These are phyloP conservation scores for Raja brachyura DNA, from an alignment of 2,113 vertebrate genomes.

Conservation along the genomic window DNA sequence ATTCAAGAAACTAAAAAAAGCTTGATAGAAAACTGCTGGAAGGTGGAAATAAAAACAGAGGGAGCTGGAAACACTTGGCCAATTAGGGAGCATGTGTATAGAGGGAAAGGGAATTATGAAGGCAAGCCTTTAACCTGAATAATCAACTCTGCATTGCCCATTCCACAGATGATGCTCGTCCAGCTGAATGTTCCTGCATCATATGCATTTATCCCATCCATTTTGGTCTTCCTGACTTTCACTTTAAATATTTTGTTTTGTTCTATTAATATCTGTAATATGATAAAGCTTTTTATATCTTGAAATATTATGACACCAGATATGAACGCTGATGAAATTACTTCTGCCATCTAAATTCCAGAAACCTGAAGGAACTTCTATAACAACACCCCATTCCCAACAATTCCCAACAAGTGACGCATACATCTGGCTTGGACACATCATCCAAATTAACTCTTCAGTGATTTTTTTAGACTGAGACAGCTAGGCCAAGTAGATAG, in stretches of 20 bases:
- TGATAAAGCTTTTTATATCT: background rate
- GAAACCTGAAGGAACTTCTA: background rate
- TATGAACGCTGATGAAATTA: background rate
- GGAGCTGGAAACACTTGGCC: too few relatives aligned
- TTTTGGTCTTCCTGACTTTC: background rate
- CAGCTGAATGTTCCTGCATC: too few relatives aligned
- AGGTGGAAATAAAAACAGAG: too few relatives aligned
- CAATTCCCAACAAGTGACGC: background rate
- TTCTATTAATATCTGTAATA: conserved; percentile 5
- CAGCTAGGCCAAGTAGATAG: too few relatives aligned
- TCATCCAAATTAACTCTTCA: background rate
- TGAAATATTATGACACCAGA: background rate
- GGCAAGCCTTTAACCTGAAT: too few relatives aligned
- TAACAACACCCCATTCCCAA: background rate
- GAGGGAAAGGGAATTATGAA: too few relatives aligned
- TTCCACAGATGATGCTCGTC: too few relatives aligned
- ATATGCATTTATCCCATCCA: too few relatives aligned
- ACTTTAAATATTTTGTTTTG: background rate
- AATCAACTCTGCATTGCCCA: too few relatives aligned
- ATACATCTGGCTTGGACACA: background rate
- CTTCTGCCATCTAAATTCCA: background rate
- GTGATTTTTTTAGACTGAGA: too few relatives aligned
- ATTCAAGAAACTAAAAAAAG: background rate
- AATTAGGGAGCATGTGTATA: too few relatives aligned
- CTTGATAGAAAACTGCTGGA: too few relatives aligned